phyloP scores from a whole-genome alignment of 2,888 invertebrate genomes.

The Gisinianus flammeolus region DNA sequence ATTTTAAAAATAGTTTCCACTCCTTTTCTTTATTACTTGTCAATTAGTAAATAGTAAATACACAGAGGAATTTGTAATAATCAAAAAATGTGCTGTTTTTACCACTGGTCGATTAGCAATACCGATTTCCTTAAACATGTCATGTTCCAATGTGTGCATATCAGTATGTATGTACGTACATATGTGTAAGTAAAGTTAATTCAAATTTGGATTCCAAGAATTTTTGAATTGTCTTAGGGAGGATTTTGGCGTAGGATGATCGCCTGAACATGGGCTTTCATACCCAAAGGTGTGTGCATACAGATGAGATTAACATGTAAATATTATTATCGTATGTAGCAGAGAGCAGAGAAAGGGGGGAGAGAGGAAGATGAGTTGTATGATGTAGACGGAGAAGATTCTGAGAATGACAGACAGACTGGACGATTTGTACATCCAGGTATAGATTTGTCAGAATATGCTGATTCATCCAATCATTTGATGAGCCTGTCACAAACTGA shows the following conservation, averaged over 20 bases:
- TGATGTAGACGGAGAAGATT: background rate
- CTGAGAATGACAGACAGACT: slow-evolving; percentile 25
- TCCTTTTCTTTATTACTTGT: background rate
- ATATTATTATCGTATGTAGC: background rate
- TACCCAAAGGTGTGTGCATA: too few relatives aligned
- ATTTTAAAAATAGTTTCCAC: background rate
- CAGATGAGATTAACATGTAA: too few relatives aligned
- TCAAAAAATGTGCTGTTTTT: too few relatives aligned
- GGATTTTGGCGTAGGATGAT: slow-evolving; percentile 13
- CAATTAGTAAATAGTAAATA: too few relatives aligned
- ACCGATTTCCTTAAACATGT: too few relatives aligned
- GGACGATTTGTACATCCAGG: slow-evolving; percentile 10
- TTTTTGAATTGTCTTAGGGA: background rate
- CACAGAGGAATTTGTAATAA: too few relatives aligned
- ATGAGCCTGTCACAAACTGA: slow-evolving; percentile 28
- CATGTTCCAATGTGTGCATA: too few relatives aligned
- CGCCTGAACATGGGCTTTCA: background rate
- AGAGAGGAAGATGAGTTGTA: background rate
- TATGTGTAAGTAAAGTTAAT: too few relatives aligned
- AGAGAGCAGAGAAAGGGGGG: background rate
- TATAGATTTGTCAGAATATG: slow-evolving; percentile 10
- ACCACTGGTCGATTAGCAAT: too few relatives aligned
- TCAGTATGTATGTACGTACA: too few relatives aligned
- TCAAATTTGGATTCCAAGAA: background rate
- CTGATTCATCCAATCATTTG: slow-evolving; percentile 34